phyloP scores from a whole-genome alignment of 2,797 vertebrate genomes.

The Enteromius afrohamiltoni region DNA sequence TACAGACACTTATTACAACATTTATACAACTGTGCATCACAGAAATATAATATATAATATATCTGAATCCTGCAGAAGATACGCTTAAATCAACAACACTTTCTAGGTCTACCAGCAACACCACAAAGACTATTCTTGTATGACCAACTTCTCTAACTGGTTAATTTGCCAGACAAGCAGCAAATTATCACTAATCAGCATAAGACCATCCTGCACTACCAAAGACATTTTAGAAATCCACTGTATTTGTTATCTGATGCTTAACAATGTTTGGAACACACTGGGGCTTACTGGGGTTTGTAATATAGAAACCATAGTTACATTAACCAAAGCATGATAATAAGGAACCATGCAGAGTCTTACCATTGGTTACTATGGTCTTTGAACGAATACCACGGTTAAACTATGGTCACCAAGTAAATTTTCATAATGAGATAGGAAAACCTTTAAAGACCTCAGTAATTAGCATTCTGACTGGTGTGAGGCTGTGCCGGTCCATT shows the following conservation, averaged over 20 bases:
- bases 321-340: neutral
- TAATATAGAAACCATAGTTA: conserved; percentile 12
- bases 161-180: neutral
- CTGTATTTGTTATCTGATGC: neutral
- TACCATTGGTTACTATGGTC: neutral
- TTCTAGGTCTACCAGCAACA: neutral
- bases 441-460: conserved; percentile 20
- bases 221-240: neutral
- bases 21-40: neutral
- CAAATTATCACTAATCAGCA: neutral
- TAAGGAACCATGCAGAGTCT: neutral
- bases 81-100: neutral
- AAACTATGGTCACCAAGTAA: neutral
- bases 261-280: neutral
- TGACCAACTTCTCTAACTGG: neutral
- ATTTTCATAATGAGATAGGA: conserved; percentile 25
- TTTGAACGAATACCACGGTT: neutral
- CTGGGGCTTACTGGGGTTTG: neutral
- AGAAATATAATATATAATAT: neutral
- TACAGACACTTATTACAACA: no score
- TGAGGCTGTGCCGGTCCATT: conserved; percentile 2
- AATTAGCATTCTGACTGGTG: conserved; percentile 41
- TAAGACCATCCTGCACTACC: neutral
- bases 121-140: no score
- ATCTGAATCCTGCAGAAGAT: neutral